phyloP scores from a whole-genome alignment of 1,140 invertebrate genomes.

The Trachymyrmex cornetzi region DNA sequence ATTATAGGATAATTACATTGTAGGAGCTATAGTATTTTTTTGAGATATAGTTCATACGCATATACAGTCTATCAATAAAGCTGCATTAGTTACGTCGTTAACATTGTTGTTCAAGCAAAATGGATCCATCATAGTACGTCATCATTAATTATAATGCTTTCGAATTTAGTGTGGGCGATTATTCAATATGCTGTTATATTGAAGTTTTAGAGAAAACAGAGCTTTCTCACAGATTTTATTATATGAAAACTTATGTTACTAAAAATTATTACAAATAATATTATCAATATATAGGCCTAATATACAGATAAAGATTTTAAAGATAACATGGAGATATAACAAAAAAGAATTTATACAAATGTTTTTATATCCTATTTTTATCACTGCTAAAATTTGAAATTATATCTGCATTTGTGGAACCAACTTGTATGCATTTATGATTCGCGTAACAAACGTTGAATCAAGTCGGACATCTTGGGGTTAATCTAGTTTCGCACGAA shows the following conservation, averaged over 20 bases:
- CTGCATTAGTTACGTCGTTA: neutral
- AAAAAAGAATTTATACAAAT: neutral
- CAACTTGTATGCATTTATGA: neutral
- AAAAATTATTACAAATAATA: neutral
- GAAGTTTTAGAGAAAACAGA: neutral
- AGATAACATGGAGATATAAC: neutral
- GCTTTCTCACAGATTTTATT: neutral
- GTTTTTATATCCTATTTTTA: neutral
- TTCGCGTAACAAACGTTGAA: constrained; percentile 9
- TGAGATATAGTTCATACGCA: neutral
- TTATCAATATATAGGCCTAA: neutral
- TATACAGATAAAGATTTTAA: neutral
- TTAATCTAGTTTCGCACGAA: neutral
- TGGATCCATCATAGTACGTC: constrained; percentile 7
- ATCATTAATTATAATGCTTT: constrained; percentile 6
- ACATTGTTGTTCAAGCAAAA: constrained; percentile 1
- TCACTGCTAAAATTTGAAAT: neutral
- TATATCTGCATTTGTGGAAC: neutral
- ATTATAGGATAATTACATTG: neutral
- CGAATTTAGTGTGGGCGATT: neutral
- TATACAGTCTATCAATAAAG: constrained; percentile 4
- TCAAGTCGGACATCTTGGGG: neutral
- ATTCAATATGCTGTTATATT: neutral
- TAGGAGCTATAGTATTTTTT: neutral
- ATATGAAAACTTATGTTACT: neutral